These are phyloP conservation scores for Meghimatium bilineatum DNA, from an alignment of 2,888 invertebrate genomes.

Conservation along the genomic window DNA sequence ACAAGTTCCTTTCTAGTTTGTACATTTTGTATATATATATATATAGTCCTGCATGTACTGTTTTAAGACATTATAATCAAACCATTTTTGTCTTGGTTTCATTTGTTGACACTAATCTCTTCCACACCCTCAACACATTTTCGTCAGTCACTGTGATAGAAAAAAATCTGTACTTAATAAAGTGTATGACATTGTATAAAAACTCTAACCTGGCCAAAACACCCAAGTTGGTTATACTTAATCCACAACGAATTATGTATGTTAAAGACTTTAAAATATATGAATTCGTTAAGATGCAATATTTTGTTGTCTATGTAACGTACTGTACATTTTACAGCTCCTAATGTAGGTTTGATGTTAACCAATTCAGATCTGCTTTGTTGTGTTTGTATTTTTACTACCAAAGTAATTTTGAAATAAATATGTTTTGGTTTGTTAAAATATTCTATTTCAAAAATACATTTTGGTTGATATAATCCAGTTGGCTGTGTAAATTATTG, in stretches of 20 bases:
- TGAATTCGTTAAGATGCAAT: not conserved
- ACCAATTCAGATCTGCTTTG: not conserved
- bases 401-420: not conserved
- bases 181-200: not conserved
- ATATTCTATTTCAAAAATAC: not conserved
- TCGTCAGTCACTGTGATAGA: constrained; percentile 15
- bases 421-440: not conserved
- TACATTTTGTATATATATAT: constrained; percentile 20
- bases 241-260: not conserved
- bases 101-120: constrained; percentile 7
- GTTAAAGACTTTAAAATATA: not conserved
- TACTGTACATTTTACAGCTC: not conserved
- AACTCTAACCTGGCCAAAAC: not conserved
- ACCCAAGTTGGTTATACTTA: not conserved
- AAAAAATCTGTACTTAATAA: constrained; percentile 15
- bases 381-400: not conserved
- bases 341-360: not conserved
- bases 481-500: constrained; percentile 13
- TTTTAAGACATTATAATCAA: constrained; percentile 19
- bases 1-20: constrained; percentile 39
- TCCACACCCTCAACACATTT: not conserved
- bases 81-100: not conserved
- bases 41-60: not conserved
- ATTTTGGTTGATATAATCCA: constrained; percentile 3
- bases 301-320: not conserved